Percentiles rank a stretch among this genome's conserved stretches.
Conservation (phyloP, 64 coral and sea anemone species). For the Catalaphyllia jardinei region DNA sequence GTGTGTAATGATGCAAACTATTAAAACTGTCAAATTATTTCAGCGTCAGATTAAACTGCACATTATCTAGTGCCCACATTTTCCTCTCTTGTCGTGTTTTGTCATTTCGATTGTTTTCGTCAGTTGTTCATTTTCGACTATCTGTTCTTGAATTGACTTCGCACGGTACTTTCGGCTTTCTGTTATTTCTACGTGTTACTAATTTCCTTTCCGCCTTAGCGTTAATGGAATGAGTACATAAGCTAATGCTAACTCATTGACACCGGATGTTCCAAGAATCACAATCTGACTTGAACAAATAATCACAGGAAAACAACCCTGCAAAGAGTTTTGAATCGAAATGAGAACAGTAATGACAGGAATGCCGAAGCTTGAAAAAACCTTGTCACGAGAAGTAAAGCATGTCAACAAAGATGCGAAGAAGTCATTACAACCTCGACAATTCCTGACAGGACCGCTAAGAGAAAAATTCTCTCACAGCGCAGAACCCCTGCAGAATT, state of each 20-base stretch:
- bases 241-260: slow-evolving; percentile 13
- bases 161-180: not conserved
- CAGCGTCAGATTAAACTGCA: not conserved
- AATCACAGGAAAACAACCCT: not conserved
- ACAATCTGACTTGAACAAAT: slow-evolving; percentile 42
- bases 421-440: not conserved
- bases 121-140: too few species aligned
- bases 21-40: not conserved
- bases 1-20: not conserved
- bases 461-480: not conserved
- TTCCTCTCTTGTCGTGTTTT: not conserved
- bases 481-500: not conserved
- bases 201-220: slow-evolving; percentile 5
- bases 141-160: not conserved
- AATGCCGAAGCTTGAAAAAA: not conserved
- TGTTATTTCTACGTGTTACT: not conserved
- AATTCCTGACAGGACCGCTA: not conserved
- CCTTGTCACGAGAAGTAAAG: not conserved
- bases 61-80: not conserved
- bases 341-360: not conserved
- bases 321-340: not conserved
- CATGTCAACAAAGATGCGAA: not conserved
- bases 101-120: not conserved
- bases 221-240: slow-evolving; percentile 36
- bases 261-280: slow-evolving; percentile 36